Evolutionary conservation across 2,888 invertebrate species (phyloP), one percentile per base, ranked within the genome.

Genomic region (Rhodophaea formosa): DNA sequence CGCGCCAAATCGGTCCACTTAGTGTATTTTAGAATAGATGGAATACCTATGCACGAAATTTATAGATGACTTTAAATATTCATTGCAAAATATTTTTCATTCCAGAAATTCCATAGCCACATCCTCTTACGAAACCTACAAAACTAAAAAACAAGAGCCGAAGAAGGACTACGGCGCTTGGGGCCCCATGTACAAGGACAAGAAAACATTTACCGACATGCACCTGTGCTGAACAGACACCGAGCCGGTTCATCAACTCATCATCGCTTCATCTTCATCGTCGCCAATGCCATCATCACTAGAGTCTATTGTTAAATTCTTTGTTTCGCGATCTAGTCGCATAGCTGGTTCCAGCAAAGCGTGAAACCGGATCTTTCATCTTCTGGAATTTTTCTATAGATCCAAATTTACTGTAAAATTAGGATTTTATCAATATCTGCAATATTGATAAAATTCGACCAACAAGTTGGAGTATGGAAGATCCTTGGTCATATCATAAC

Each of bases 161-260:
- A 88, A 88, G 77, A 89, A 88, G 66, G 80, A 88, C 72, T 89
- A 93, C 77, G 95, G 94, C 58, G 91, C 94, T 56, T 96, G 95
- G 95, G 96, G 96, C 60, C 88, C 95, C 39, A 86, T 93, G 60
- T 96, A 93, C 86, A 95, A 96, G 88, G 94, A 95, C 89, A 95
- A 94, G 81, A 92, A 95, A 69, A 92, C 94, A 76, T 96, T 96
- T 80, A 87, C 92, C 62, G 93, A 94, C 70, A 94, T 96, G 94
- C 96, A 96, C 83, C 84, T 91, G 77, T 94, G 93, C 80, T 94
- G 83, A 88, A 71, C 63, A 59, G 47, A 61, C 59, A 68, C 57
- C 69, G 56, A 66, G 78, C 80, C 80, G 82, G 80, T 66, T 64
- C 69, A 70, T 70, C 65, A 68, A 58, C 61, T 58, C 68, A 62